A percentile compares a stretch with the other conserved stretches of the same genome.
These are phyloP conservation scores for Oreotragus oreotragus DNA, from an alignment of 2,113 vertebrate genomes.

Conservation along the genomic window DNA sequence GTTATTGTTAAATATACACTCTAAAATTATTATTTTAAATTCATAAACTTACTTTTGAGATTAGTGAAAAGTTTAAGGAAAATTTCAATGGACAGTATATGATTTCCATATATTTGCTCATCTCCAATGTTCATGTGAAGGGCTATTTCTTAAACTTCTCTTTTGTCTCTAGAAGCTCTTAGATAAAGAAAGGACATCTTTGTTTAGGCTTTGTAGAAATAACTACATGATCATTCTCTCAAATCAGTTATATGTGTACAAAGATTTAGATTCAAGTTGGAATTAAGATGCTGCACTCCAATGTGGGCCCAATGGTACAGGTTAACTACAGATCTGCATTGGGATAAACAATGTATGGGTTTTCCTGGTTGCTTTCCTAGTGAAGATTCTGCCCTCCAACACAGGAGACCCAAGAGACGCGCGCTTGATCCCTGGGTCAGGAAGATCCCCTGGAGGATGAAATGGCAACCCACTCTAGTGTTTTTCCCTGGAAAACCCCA, in stretches of 20 bases:
- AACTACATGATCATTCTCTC: neutral
- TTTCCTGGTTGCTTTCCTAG: neutral
- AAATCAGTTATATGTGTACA: neutral
- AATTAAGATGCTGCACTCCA: neutral
- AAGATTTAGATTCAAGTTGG: neutral
- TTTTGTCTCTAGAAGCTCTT: neutral
- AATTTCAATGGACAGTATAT: neutral
- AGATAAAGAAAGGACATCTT: neutral
- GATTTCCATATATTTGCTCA: neutral
- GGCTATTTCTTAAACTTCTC: neutral
- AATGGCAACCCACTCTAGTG: neutral
- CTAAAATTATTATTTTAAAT: neutral
- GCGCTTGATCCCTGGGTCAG: neutral
- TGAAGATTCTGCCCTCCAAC: neutral
- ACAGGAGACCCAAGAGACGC: rapidly evolving
- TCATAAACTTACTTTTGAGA: neutral
- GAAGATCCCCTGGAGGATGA: neutral
- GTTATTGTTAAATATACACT: neutral
- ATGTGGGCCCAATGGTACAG: neutral
- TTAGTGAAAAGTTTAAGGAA: neutral
- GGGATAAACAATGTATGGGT: neutral
- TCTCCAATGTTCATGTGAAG: neutral
- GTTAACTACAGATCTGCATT: neutral
- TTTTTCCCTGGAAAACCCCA: neutral
- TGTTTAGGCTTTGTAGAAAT: neutral